These are phyloP conservation scores for Candidula unifasciata DNA, from an alignment of 2,888 invertebrate species.

Conservation along the genomic window DNA sequence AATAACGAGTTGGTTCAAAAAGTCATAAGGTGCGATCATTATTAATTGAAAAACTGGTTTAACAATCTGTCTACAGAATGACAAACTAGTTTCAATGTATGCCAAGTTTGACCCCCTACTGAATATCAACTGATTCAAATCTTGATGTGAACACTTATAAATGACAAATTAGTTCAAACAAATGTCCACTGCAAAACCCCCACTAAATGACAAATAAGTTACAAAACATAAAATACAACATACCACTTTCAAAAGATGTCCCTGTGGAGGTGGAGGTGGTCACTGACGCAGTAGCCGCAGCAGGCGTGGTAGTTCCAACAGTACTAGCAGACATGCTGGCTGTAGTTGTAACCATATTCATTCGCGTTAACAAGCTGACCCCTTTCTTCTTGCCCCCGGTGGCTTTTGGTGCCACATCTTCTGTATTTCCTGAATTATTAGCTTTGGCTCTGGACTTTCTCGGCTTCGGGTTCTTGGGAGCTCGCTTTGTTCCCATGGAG, in stretches of 20 bases:
- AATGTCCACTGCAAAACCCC: neutral
- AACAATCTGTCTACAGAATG: no score
- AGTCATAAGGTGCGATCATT: no score
- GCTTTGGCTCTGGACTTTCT: constrained; percentile 35
- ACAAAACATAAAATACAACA: neutral
- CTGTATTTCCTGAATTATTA: constrained; percentile 10
- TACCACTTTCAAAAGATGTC: neutral
- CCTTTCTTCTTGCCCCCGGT: constrained; percentile 31
- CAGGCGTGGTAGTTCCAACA: neutral
- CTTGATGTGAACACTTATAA: no score
- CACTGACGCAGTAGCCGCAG: neutral
- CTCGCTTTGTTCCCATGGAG: constrained; percentile 50
- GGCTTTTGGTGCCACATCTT: neutral
- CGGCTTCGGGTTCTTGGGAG: constrained; percentile 40
- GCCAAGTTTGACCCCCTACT: no score
- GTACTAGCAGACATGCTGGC: constrained; percentile 17
- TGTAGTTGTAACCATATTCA: constrained; percentile 31
- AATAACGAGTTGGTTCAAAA: no score
- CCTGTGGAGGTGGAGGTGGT: neutral
- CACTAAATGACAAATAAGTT: neutral
- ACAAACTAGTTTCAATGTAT: no score
- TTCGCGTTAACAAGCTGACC: constrained; percentile 38
- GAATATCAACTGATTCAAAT: no score
- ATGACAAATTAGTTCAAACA: no score
- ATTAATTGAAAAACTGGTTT: no score